Evolutionary conservation across 2,888 invertebrate genomes (phyloP).

Genomic region (Sarcophaga caerulescens): DNA sequence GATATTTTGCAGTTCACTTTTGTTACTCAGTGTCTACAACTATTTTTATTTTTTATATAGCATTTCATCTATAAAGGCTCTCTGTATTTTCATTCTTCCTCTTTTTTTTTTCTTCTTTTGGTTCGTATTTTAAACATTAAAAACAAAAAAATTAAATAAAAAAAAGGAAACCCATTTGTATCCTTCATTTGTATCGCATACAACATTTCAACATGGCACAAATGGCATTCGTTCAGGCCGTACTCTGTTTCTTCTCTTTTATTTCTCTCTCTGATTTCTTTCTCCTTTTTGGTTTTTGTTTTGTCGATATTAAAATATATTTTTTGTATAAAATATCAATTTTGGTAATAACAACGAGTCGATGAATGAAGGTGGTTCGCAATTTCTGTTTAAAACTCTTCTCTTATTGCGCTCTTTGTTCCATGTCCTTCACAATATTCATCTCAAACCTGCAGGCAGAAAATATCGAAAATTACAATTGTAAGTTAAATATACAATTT

Average conservation of each 20-base stretch:
- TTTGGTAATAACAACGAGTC: conserved; percentile 40
- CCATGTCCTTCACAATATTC: conserved; percentile 40
- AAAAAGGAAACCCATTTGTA: conserved; percentile 51
- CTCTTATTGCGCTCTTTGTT: conserved; percentile 1
- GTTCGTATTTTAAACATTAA: conserved; percentile 57
- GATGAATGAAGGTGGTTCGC: conserved; percentile 19
- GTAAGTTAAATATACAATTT: conserved; percentile 69
- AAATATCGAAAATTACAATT: conserved; percentile 71
- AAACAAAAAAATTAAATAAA: conserved; percentile 55
- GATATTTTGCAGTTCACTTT: background rate
- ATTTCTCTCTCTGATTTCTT: background rate
- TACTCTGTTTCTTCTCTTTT: conserved; percentile 1
- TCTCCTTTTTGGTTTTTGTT: background rate
- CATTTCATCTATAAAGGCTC: background rate
- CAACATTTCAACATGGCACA: conserved; percentile 28
- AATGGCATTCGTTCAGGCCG: conserved; percentile 55
- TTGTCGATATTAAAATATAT: background rate
- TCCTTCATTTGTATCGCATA: conserved; percentile 30
- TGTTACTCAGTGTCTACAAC: background rate
- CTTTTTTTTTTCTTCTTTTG: conserved; percentile 33
- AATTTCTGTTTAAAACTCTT: background rate
- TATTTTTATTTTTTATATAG: background rate
- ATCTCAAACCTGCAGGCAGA: conserved; percentile 59
- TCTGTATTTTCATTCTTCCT: conserved; percentile 33
- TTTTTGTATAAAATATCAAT: conserved; percentile 38